Base-by-base conservation (phyloP, 2,113 vertebrate genomes). In the Catharus bicknelli region DNA sequence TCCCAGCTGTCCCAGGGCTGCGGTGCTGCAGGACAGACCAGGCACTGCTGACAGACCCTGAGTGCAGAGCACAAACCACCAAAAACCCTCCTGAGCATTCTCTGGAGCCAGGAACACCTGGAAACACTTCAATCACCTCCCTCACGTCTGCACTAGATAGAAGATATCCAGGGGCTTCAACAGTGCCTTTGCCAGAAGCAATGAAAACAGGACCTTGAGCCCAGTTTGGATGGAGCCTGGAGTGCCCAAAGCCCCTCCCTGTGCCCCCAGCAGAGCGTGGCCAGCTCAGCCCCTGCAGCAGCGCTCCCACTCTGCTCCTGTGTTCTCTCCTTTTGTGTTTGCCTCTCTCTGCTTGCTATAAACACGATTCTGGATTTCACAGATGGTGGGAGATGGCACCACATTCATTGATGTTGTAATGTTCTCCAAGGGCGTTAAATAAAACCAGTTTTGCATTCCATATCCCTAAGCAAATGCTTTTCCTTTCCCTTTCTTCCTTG, bases 101-200 rank as follows among this genome's bases (percentile, higher is more conserved):
- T 93, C 88, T 67, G 90, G 51, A 82, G 93, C 78, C 74, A 92
- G 78, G 68, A 91, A 75, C 43, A 63, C 83, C 87, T 96, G 90
- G 91, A 96, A 96, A 66, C 79, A 80, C 85, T 94, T 92, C 96
- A 95, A 67, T 85, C 84, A 12, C 38, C 88, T 94, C 78, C 40
- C 48, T 94, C 89, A 64, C 25, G 0, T 84, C 94, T 94, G 92
- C 86, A 76, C 75, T 17, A 85, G 75, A 75, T 36, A 86, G 84
- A 90, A 90, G 81, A 93, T 92, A 91, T 59, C 59, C 87, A 86
- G 82, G 87, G 84, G 78, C 87, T 96, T 72, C 91, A 85, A 4
- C 78, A 57, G 59, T 13, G 53, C 68, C 45, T 95, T 55, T 91
- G 87, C 72, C 89, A 95, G 62, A 66, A 83, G 84, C 43, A 90